Evolutionary conservation across 2,888 invertebrate genomes (phyloP).

Genomic region (Acleris emargana): DNA sequence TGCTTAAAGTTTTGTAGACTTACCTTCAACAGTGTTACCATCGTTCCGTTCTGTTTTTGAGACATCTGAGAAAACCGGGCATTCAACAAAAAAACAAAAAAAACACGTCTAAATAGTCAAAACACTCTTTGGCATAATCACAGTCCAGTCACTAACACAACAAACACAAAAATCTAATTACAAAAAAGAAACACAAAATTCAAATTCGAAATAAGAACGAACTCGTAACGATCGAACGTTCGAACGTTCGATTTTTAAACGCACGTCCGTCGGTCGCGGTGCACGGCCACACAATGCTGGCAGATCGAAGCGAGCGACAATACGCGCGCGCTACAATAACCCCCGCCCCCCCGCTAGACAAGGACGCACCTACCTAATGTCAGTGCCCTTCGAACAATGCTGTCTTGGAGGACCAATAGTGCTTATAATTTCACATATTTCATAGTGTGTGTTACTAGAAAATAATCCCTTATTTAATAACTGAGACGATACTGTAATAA

Average conservation of each 20-base stretch:
- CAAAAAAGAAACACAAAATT: conserved; percentile 56
- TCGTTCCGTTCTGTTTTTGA: conserved; percentile 73
- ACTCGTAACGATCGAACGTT: conserved; percentile 8
- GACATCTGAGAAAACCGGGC: conserved; percentile 69
- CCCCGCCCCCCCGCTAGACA: conserved; percentile 74
- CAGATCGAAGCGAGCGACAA: conserved; percentile 82
- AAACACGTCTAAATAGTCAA: conserved; percentile 65
- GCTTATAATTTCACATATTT: conserved; percentile 42
- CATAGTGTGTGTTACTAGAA: conserved; percentile 39
- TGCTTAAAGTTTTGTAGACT: conserved; percentile 34
- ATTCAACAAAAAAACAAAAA: conserved; percentile 55
- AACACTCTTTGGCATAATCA: conserved; percentile 78
- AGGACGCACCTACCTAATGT: conserved; percentile 82
- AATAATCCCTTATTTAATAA: conserved; percentile 21
- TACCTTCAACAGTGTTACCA: conserved; percentile 78
- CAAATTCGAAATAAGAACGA: conserved; percentile 28
- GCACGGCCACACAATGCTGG: conserved; percentile 78
- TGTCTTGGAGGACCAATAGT: conserved; percentile 62
- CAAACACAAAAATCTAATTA: conserved; percentile 52
- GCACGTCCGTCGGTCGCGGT: conserved; percentile 69
- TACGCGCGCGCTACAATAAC: conserved; percentile 83
- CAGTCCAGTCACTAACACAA: conserved; percentile 55
- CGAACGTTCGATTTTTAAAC: conserved; percentile 34
- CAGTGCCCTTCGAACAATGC: conserved; percentile 83
- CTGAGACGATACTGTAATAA: conserved; percentile 45